A percentile compares a stretch with the other conserved stretches of the same genome.
phyloP scores from a whole-genome alignment of 2,113 vertebrate species.

The Takifugu bimaculatus region DNA sequence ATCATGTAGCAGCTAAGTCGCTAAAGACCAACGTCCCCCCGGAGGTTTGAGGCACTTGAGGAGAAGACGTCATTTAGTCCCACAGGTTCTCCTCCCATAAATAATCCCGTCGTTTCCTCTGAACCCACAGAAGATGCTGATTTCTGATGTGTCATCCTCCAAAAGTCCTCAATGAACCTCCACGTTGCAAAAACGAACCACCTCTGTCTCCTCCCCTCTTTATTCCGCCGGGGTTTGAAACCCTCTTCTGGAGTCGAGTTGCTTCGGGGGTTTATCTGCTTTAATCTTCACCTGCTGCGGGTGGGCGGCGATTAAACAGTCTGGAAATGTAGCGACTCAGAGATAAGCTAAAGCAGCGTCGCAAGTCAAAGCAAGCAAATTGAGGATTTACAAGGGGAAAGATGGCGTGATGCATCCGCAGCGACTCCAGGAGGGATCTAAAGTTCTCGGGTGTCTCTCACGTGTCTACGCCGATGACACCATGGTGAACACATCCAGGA shows the following conservation, averaged over 20 bases:
- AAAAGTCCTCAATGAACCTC: neutral
- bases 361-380: slow-evolving; percentile 9
- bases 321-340: slow-evolving; percentile 9
- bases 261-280: slow-evolving; percentile 7
- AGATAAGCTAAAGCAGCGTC: slow-evolving; percentile 10
- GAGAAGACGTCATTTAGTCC: slow-evolving; percentile 3
- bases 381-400: slow-evolving; percentile 1
- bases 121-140: neutral
- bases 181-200: neutral
- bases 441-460: neutral
- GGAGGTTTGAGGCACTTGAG: slow-evolving; percentile 2
- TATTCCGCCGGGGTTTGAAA: neutral
- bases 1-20: slow-evolving; percentile 33
- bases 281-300: slow-evolving; percentile 9
- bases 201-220: neutral
- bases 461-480: neutral
- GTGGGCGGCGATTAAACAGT: slow-evolving; percentile 19
- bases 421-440: neutral
- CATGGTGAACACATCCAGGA: neutral
- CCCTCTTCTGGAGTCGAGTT: neutral
- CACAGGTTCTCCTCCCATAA: slow-evolving; percentile 5
- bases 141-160: neutral
- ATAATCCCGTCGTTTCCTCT: neutral
- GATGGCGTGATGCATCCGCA: neutral
- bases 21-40: slow-evolving; percentile 8